Percentiles rank a stretch among this genome's conserved stretches.
Conservation (phyloP, 2,113 vertebrate genomes). For the Bujurquina vittata region DNA sequence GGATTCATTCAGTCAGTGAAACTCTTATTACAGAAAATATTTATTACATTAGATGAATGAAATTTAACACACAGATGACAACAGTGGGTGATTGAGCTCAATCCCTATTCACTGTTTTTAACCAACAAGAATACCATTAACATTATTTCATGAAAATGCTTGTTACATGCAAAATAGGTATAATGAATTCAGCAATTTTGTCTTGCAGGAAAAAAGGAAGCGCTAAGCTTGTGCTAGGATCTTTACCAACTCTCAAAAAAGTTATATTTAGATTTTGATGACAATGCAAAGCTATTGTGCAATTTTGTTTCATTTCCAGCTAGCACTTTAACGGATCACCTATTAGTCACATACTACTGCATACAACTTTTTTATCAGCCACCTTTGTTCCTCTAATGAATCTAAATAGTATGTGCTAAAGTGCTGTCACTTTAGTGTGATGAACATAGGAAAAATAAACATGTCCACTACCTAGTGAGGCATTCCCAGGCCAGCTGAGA, state of each 20-base stretch:
- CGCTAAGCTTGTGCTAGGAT: not conserved
- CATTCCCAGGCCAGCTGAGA: too few species aligned
- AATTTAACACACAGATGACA: not conserved
- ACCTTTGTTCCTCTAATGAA: too few species aligned
- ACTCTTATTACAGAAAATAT: not conserved
- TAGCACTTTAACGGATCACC: not conserved
- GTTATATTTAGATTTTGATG: not conserved
- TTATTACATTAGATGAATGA: not conserved
- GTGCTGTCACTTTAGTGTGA: not conserved
- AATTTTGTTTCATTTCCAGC: not conserved
- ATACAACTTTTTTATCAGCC: not conserved
- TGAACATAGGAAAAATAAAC: not conserved
- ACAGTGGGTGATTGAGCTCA: not conserved
- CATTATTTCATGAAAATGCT: not conserved
- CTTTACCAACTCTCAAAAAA: not conserved
- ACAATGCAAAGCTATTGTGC: not conserved
- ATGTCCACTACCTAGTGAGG: not conserved
- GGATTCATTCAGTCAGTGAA: not conserved
- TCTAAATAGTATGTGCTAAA: not conserved
- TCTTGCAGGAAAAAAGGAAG: not conserved
- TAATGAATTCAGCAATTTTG: not conserved
- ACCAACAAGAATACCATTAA: not conserved
- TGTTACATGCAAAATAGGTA: too few species aligned
- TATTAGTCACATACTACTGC: not conserved
- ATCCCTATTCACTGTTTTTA: not conserved